Percentiles rank a stretch among this genome's conserved stretches.
These are phyloP conservation scores for Bellardia pandia DNA, from an alignment of 2,888 invertebrate species.

Conservation along the genomic window DNA sequence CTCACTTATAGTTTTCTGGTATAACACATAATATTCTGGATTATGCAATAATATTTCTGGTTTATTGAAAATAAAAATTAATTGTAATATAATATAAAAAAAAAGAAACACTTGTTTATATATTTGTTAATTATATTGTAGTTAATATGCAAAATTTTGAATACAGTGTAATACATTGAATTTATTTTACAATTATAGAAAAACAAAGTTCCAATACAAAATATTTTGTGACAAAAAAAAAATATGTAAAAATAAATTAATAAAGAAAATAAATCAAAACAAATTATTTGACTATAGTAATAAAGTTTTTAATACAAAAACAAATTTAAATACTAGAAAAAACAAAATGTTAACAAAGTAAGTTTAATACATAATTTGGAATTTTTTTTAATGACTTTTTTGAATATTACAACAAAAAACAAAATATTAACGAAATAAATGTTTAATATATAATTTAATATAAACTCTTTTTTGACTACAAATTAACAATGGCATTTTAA, in stretches of 20 bases:
- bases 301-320: no score
- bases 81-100: not conserved
- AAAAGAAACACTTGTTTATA: not conserved
- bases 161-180: slow-evolving; percentile 27
- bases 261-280: not conserved
- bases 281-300: no score
- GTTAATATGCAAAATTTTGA: slow-evolving; percentile 43
- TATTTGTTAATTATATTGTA: slow-evolving; percentile 34
- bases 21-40: no score
- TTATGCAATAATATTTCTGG: no score
- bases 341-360: not conserved
- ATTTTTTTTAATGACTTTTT: no score
- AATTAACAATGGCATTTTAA: slow-evolving; percentile 14
- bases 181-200: slow-evolving; percentile 8
- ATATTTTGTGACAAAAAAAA: slow-evolving; percentile 52
- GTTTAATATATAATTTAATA: not conserved
- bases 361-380: not conserved
- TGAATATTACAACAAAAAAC: no score
- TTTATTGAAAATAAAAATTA: no score
- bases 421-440: not conserved
- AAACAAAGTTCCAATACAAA: not conserved
- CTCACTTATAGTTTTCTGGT: no score
- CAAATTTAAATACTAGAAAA: no score
- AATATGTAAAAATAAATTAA: not conserved
- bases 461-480: not conserved